Percentiles rank a stretch among this genome's conserved stretches.
These are phyloP conservation scores for Sardinella longiceps DNA, from an alignment of 2,797 vertebrate genomes.

Conservation along the genomic window DNA sequence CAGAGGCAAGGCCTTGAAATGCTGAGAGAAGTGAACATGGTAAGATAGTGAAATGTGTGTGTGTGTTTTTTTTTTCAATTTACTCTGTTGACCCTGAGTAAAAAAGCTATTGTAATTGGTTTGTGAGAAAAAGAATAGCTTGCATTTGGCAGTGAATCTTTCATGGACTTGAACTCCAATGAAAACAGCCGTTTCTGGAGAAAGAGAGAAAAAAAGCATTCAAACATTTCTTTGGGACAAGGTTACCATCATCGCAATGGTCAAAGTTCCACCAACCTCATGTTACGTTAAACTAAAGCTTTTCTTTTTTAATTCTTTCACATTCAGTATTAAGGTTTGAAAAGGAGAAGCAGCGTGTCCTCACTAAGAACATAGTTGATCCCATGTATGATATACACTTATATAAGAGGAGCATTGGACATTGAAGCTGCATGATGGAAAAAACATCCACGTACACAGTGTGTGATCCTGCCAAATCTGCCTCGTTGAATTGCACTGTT, in stretches of 20 bases:
- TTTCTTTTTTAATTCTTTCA: background rate
- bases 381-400: constrained; percentile 44
- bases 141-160: constrained; percentile 41
- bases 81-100: constrained; percentile 20
- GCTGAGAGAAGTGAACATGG: constrained; percentile 37
- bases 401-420: constrained; percentile 46
- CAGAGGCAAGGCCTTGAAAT: constrained; percentile 36
- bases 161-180: constrained; percentile 44
- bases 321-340: constrained; percentile 22
- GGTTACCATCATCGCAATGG: constrained; percentile 18
- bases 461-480: constrained; percentile 46
- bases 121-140: constrained; percentile 42
- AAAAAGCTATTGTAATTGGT: constrained; percentile 43
- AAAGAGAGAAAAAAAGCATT: constrained; percentile 25
- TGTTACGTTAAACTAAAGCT: constrained; percentile 32
- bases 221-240: constrained; percentile 36
- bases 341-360: constrained; percentile 34
- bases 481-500: constrained; percentile 41
- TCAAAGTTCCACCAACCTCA: constrained; percentile 40
- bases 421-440: constrained; percentile 48
- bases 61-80: constrained; percentile 32
- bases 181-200: constrained; percentile 46
- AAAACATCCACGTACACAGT: constrained; percentile 39
- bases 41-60: constrained; percentile 41
- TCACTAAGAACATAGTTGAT: constrained; percentile 47